A percentile compares a stretch with the other conserved stretches of the same genome.
These are phyloP conservation scores for Dicroscelio sp. DNA, from an alignment of 2,888 invertebrate species.

Conservation along the genomic window DNA sequence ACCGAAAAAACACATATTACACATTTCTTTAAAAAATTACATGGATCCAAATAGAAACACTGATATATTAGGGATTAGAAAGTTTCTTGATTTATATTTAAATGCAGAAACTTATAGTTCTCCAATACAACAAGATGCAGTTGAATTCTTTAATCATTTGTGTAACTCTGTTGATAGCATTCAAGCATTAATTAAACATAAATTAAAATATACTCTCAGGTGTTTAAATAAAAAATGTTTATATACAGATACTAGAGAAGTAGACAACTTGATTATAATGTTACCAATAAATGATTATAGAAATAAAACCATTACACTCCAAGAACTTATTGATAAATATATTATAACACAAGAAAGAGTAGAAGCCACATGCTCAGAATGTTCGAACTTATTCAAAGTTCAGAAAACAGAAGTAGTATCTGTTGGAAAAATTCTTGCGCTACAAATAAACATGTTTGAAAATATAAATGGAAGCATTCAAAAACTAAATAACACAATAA, in stretches of 20 bases:
- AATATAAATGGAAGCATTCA: neutral
- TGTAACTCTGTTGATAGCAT: slow-evolving; percentile 1
- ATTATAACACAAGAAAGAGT: neutral
- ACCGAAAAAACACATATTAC: slow-evolving; percentile 9
- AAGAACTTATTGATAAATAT: slow-evolving; percentile 31
- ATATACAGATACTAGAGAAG: neutral
- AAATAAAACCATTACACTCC: slow-evolving; percentile 14
- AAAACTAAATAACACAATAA: slow-evolving; percentile 22
- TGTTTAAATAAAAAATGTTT: slow-evolving; percentile 32
- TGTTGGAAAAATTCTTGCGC: slow-evolving; percentile 1
- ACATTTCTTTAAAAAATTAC: slow-evolving; percentile 8
- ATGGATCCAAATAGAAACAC: neutral
- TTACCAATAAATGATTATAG: slow-evolving; percentile 12
- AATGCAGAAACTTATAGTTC: neutral
- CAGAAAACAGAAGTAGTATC: slow-evolving; percentile 17
- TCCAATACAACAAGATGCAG: slow-evolving; percentile 23
- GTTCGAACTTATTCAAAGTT: neutral
- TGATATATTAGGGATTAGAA: slow-evolving; percentile 18
- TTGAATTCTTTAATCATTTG: slow-evolving; percentile 39
- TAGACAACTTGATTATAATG: slow-evolving; percentile 14
- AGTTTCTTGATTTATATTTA: slow-evolving; percentile 22
- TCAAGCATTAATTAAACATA: slow-evolving; percentile 20
- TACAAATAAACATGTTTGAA: slow-evolving; percentile 22
- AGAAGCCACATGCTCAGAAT: neutral
- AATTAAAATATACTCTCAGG: neutral